Evolutionary conservation across 2,888 invertebrate genomes (phyloP), one percentile per base, ranked within the genome.

Genomic region (Platynereis dumerilii): DNA sequence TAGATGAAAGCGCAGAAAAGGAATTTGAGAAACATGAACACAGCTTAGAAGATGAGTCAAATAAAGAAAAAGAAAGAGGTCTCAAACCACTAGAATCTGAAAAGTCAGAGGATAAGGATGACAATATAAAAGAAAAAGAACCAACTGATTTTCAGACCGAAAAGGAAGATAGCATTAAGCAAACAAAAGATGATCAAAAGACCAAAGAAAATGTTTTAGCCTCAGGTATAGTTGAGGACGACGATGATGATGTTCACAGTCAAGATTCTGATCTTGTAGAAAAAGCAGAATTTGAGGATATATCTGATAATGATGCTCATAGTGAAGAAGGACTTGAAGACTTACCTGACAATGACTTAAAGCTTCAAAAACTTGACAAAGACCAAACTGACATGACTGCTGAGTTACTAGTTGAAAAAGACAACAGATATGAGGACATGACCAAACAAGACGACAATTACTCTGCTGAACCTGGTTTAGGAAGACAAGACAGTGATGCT

Each of bases 281-380:
- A 60, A 68, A 68, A 39, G 68, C 68, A 44, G 63, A 68, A 63
- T 66, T 68, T 34, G 68, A 68, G 29, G 68, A 68, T 52, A 68
- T 68, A 20, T 66, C 68, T 39, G 66, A 68, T 64, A 39, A 34
- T 44, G 61, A 44, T n/a, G 65, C 59, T 22, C 48, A 60, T 28
- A 68, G 68, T 26, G 62, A 68, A 28, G 68, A 65, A 60, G 68
- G 60, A 48, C 55, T 66, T n/a, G 68, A 68, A 28, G 68, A 68
- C 29, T 54, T 68, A 24, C 68, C 68, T 48, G 60, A 62, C 54
- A 61, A 61, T 61, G 61, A 61, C 54, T 26, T 44, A 24, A 27
- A 55, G 17, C 17, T 24, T 17, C 55, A 55, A 17, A 28, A 55
- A 24, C 3, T 17, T 55, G 55, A 57, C 15, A 57, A 56, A 62